Evolutionary conservation across 2,888 invertebrate genomes (phyloP).

Genomic region (Plagiodera versicolora): DNA sequence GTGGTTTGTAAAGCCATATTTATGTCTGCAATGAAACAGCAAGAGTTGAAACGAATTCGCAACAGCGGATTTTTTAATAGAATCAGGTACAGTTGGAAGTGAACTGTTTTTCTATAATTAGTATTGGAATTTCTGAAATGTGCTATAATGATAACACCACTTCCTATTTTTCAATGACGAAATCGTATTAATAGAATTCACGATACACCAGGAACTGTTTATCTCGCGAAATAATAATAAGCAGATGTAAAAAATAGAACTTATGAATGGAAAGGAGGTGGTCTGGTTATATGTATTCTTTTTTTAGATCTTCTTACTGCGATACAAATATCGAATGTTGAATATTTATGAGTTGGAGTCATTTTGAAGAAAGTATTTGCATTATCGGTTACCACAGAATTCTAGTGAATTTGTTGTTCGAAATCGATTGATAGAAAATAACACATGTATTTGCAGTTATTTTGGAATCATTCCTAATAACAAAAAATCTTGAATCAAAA

Average conservation of each 20-base stretch:
- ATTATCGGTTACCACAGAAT: too few relatives aligned
- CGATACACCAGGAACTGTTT: conserved; percentile 2
- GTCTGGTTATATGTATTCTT: not conserved
- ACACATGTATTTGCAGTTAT: too few relatives aligned
- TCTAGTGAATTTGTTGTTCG: too few relatives aligned
- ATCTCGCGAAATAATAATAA: conserved; percentile 7
- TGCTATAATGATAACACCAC: conserved; percentile 7
- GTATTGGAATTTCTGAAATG: conserved; percentile 1
- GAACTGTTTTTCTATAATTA: conserved; percentile 8
- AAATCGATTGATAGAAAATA: too few relatives aligned
- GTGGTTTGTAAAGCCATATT: conserved; percentile 51
- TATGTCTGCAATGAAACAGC: conserved; percentile 59
- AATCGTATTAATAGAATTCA: conserved; percentile 3
- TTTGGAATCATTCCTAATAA: too few relatives aligned
- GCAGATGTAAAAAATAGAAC: conserved; percentile 3
- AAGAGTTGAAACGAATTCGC: too few relatives aligned
- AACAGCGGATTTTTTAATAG: too few relatives aligned
- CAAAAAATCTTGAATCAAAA: too few relatives aligned
- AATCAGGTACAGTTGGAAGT: too few relatives aligned
- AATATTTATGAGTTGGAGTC: too few relatives aligned
- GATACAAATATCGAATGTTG: not conserved
- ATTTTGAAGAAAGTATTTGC: too few relatives aligned
- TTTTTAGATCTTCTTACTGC: not conserved
- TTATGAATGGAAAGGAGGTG: not conserved
- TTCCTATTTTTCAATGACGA: conserved; percentile 11